A percentile compares a stretch with the other conserved stretches of the same genome.
Evolutionary conservation across 2,113 vertebrate species (phyloP).

Genomic region (Hippolais icterina): DNA sequence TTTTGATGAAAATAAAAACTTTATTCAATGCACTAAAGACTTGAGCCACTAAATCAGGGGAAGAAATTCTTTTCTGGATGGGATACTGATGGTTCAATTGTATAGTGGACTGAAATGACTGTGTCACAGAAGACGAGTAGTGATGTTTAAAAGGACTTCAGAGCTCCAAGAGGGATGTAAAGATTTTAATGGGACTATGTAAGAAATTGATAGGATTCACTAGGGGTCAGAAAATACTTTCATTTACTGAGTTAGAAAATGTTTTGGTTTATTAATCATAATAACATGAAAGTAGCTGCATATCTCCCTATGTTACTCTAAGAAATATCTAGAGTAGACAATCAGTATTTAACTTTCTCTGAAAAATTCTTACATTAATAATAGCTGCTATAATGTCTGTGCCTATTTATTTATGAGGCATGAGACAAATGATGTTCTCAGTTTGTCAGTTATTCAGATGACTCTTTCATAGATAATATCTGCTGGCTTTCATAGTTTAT

Average conservation of each 20-base stretch:
- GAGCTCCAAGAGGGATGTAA: not conserved
- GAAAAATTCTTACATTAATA: not conserved
- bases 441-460: not conserved
- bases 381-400: not conserved
- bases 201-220: not conserved
- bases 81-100: not conserved
- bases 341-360: not conserved
- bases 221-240: not conserved
- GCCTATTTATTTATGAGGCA: conserved; percentile 17
- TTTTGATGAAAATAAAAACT: not conserved
- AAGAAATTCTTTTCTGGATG: not conserved
- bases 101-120: not conserved
- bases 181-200: not conserved
- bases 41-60: not conserved
- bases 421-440: not conserved
- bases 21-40: not conserved
- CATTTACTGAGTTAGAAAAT: not conserved
- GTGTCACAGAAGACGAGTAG: not conserved
- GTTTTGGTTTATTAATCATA: not conserved
- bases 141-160: not conserved
- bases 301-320: not conserved
- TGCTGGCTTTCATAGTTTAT: not conserved
- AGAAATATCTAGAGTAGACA: not conserved
- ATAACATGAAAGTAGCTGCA: not conserved
- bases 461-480: not conserved